Evolutionary conservation across 2,888 invertebrate species (phyloP), one percentile per base, ranked within the genome.

Genomic region (Euspilapteryx auroguttella): DNA sequence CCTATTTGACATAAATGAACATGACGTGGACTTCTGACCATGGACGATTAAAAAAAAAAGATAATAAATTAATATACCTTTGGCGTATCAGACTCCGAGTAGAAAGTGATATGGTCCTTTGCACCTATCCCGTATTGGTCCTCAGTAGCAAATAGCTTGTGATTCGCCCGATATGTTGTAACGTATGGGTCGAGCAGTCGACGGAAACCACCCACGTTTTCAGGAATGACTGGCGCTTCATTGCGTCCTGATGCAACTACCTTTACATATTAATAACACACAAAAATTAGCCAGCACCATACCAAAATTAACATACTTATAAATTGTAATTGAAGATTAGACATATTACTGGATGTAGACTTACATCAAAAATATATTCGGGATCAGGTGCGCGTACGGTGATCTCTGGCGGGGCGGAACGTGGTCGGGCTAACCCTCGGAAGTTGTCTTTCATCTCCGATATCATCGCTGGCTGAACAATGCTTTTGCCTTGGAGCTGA

Each of bases 361-460:
- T 59, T 41, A 71, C 73, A 38, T 69, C 62, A 40, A 56, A 68
- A 28, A 66, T 69, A 35, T 62, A 71, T 35, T 63, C 65, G 2
- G 68, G 59, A 24, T 71, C 69, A 0, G 71, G 71, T 1, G 69
- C 32, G 14, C 35, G 48, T 4, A 66, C 42, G 2, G 37, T 47
- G n/a, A 55, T 23, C 1, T 65, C 62, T 0, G 62, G 57, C 2
- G 71, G 69, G 4, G 56, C 52, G 3, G 49, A 40, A 0, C 54
- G 50, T 1, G 63, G 38, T 27, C 37, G 54, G 0, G 26, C 9
- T 1, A 57, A 9, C 0, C 71, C 71, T 34, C 66, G 47, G 33
- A 39, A 73, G 21, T 43, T 61, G 27, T 69, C 68, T 34, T 63
- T 73, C 69, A 62, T 73, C 40, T 71, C 71, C 1, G 75, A 73